A percentile compares a stretch with the other conserved stretches of the same genome.
Evolutionary conservation across 2,797 vertebrate genomes (phyloP).

Genomic region (Falco columbarius): DNA sequence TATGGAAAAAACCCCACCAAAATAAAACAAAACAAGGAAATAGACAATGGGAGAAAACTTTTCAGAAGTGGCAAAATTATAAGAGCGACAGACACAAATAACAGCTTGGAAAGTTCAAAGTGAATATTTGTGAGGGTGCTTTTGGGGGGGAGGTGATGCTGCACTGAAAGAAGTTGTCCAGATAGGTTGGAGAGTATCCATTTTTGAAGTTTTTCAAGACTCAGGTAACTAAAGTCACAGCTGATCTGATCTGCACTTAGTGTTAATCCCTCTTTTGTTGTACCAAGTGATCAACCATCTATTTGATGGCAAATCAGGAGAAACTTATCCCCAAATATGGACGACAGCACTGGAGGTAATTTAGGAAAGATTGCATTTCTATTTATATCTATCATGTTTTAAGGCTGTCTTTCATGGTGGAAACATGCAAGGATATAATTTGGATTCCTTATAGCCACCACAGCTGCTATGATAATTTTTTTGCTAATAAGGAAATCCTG

Average conservation of each 20-base stretch:
- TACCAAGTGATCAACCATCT: neutral
- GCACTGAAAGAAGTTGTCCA: neutral
- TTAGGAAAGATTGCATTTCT: neutral
- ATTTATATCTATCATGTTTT: neutral
- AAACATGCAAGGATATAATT: neutral
- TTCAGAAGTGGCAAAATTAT: neutral
- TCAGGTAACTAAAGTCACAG: neutral
- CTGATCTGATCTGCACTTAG: neutral
- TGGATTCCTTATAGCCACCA: neutral
- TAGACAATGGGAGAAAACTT: neutral
- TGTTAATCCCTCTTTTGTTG: rapidly evolving
- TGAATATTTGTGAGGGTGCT: neutral
- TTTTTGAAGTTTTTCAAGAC: neutral
- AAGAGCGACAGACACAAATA: neutral
- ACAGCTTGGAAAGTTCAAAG: neutral
- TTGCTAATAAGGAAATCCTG: neutral
- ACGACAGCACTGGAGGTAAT: neutral
- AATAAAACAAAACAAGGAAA: neutral
- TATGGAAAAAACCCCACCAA: neutral
- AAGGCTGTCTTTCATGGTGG: neutral
- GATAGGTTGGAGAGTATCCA: neutral
- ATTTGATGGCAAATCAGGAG: neutral
- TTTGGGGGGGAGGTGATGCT: rapidly evolving
- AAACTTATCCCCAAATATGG: neutral
- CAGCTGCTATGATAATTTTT: neutral